Evolutionary conservation across 1,140 invertebrate genomes (phyloP), one percentile per base, ranked within the genome.

Genomic region (Lepidotrigona ventralis): DNA sequence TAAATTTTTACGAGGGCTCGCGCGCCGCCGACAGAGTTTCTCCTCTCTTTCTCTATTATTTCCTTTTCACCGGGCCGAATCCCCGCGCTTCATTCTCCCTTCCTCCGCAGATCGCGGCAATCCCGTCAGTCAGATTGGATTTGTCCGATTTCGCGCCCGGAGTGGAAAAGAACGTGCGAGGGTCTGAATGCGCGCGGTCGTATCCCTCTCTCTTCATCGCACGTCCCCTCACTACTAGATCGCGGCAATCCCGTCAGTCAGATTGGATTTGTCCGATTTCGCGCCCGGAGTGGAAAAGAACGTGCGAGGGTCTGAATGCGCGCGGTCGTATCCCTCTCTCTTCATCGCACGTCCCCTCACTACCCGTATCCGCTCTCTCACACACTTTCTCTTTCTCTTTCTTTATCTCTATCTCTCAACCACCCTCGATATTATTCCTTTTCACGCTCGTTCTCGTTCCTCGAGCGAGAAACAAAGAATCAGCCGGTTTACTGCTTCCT

Each of bases 1-100:
- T 94, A 94, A 94, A 94, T 94, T 94, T 94, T 94, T 94, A 94
- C 93, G 94, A 94, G 75, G 81, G 78, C 72, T 60, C 81, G 53
- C 73, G 56, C 51, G 68, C 58, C 77, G 71, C 51, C 72, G 68
- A 19, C 1, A 21, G 71, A 26, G 26, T 68, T 66, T 81, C 71
- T 83, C 39, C 53, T 86, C 33, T 83, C 74, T 68, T 70, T 39
- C 74, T 74, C 69, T 70, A 53, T 80, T 79, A 73, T 73, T 85
- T 74, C 79, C 86, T 78, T 72, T 69, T 73, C 81, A 51, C 63
- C 81, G 64, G 53, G 21, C 33, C 26, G 6, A 58, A 60, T 11
- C 69, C 79, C 46, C 17, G 17, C 68, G 15, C 78, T 14, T 26
- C 56, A 19, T 68, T 39, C 70, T n/a, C 58, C 79, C 66, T 46